Conservation (phyloP, 2,888 invertebrate species). For the Odontocerum albicorne region DNA sequence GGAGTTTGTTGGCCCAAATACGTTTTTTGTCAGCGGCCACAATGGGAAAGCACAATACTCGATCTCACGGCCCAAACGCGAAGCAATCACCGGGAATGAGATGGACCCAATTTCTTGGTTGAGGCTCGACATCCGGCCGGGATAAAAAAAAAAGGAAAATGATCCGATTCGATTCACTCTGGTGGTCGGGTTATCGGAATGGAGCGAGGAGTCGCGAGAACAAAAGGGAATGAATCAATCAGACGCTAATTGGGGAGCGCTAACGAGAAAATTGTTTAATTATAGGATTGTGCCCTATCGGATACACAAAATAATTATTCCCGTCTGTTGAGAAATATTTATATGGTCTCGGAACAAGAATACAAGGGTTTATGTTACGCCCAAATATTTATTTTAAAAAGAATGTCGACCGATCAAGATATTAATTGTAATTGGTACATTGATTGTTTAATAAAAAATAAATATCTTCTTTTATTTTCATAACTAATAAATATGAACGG, state of each 20-base stretch:
- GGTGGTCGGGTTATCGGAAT: slow-evolving; percentile 7
- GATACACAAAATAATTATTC: too few relatives aligned
- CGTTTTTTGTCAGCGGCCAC: slow-evolving; percentile 7
- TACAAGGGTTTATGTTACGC: too few relatives aligned
- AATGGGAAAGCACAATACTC: slow-evolving; percentile 17
- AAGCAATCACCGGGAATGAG: slow-evolving; percentile 23
- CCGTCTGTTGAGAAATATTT: too few relatives aligned
- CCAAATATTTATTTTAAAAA: too few relatives aligned
- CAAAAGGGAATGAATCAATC: slow-evolving; percentile 4
- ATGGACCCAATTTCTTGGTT: slow-evolving; percentile 21
- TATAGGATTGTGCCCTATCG: too few relatives aligned
- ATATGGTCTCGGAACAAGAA: too few relatives aligned
- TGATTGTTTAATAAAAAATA: too few relatives aligned
- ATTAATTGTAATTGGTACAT: too few relatives aligned
- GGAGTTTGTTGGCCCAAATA: slow-evolving; percentile 26
- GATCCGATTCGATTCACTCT: slow-evolving; percentile 12
- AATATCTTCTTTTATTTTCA: too few relatives aligned
- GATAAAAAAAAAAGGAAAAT: slow-evolving; percentile 6
- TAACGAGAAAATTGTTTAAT: too few relatives aligned
- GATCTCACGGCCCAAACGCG: slow-evolving; percentile 25
- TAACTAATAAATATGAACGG: too few relatives aligned
- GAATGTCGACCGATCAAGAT: too few relatives aligned
- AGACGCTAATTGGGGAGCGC: slow-evolving; percentile 5
- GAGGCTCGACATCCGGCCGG: slow-evolving; percentile 24
- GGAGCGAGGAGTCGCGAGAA: not conserved